Conservation (phyloP, 1,140 invertebrate species). For the Heliconius hermathena region DNA sequence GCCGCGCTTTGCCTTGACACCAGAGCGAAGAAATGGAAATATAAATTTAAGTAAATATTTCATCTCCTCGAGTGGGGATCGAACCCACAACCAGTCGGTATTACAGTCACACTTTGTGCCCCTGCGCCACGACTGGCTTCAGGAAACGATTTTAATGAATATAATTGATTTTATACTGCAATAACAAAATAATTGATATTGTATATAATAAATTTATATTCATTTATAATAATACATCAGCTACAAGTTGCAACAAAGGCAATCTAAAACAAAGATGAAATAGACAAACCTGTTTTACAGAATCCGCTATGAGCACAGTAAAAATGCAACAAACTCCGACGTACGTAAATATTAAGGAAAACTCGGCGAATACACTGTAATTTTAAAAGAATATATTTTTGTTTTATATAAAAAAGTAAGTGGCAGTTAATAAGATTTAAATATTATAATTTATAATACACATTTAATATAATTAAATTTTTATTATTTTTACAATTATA, state of each 20-base stretch:
- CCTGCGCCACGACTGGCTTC: no score
- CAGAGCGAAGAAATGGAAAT: no score
- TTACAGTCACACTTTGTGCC: no score
- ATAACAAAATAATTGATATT: neutral
- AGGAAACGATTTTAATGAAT: neutral
- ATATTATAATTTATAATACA: no score
- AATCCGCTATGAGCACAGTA: conserved; percentile 87
- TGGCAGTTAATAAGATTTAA: neutral
- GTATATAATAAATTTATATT: neutral
- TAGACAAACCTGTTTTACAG: conserved; percentile 77
- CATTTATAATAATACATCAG: neutral
- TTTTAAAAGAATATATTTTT: neutral
- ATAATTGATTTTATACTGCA: neutral
- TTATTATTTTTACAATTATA: neutral
- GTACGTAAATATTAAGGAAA: conserved; percentile 85
- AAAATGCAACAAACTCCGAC: conserved; percentile 89
- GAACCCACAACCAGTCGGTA: no score
- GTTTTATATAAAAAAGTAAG: neutral
- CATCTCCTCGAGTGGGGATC: no score
- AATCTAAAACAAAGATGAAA: neutral
- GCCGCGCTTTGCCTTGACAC: no score
- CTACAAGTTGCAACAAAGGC: neutral
- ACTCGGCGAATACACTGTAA: conserved; percentile 84
- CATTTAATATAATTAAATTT: neutral
- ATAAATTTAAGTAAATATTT: no score